Conservation (phyloP, 2,888 invertebrate species). For the Lapara coniferarum region DNA sequence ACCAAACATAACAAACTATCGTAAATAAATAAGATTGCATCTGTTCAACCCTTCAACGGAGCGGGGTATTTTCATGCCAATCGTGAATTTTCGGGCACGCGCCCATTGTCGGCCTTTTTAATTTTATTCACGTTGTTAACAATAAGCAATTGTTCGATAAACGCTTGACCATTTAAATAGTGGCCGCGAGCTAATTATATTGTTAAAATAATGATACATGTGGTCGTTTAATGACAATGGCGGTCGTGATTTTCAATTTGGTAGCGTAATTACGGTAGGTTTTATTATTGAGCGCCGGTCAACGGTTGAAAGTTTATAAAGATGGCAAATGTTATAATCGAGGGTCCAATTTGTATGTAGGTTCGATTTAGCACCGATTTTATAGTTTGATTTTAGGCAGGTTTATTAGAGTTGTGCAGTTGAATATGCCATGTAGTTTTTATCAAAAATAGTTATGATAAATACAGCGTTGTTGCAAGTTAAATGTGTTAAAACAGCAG, state of each 20-base stretch:
- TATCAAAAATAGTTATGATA: not conserved
- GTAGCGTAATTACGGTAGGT: conserved; percentile 54
- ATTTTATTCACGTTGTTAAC: conserved; percentile 59
- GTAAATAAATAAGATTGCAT: conserved; percentile 36
- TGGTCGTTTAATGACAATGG: conserved; percentile 48
- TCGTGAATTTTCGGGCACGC: conserved; percentile 61
- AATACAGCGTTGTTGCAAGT: not conserved
- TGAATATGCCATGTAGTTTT: not conserved
- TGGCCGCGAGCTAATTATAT: conserved; percentile 70
- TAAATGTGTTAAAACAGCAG: too few relatives aligned
- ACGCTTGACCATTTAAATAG: conserved; percentile 65
- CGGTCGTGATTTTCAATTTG: conserved; percentile 49
- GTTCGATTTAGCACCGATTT: conserved; percentile 1
- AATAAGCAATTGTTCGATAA: conserved; percentile 57
- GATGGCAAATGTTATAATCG: conserved; percentile 31
- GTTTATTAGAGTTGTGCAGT: not conserved
- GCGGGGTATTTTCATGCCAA: conserved; percentile 52
- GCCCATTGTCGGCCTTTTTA: conserved; percentile 64
- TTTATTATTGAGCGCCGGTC: conserved; percentile 34
- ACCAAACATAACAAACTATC: conserved; percentile 27
- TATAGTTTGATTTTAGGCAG: conserved; percentile 13
- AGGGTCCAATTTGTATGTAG: conserved; percentile 29
- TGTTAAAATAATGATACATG: conserved; percentile 72
- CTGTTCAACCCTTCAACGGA: conserved; percentile 57
- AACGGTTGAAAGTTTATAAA: conserved; percentile 12